Base-by-base conservation (phyloP, 2,888 invertebrate species). In the Ennomos quercinarius region DNA sequence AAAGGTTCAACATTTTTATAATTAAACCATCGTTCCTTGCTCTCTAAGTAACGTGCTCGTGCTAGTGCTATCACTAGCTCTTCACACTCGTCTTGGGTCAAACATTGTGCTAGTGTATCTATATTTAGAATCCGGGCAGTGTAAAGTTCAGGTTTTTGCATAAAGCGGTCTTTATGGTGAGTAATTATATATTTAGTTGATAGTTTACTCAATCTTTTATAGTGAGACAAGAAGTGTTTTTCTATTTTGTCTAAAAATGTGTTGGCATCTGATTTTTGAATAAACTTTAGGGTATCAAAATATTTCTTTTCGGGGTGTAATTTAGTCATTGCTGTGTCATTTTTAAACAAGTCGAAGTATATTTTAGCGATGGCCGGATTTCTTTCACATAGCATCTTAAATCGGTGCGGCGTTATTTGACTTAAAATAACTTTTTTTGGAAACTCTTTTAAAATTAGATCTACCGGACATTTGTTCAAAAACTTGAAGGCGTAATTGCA, bases 1-100 rank as follows among this genome's bases (percentile, higher is more conserved):
- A 86, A 64, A 1, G 82, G 80, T 61, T 87, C 85, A 0, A 83
- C 77, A 9, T 60, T 68, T 65, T 81, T 75, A 52, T 83, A 87
- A 1, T 73, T 55, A 54, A 87, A 83, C 75, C 77, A 79, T 17
- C 17, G 17, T 38, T 56, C 11, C 37, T 40, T 37, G 3, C 13
- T 11, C 27, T 57, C 37, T 8, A 87, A 61, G 51, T 77, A 87
- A 10, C 76, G 70, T 8, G 86, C 83, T 52, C 72, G 67, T 0
- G 83, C 85, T 40, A 87, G 49, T 52, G 67, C 72, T 0, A 81
- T 9, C 2, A 85, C 66, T 0, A 84, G 58, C 4, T 81, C 71
- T 66, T 82, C 81, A 27, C 79, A 79, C 63, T 87, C 84, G 1
- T 78, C 73, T 36, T 60, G 62, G 10, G 50, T 76, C n/a, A 87